Evolutionary conservation across 35 echinoderm and acorn worm species (phyloP).

Genomic region (Anneissia japonica): DNA sequence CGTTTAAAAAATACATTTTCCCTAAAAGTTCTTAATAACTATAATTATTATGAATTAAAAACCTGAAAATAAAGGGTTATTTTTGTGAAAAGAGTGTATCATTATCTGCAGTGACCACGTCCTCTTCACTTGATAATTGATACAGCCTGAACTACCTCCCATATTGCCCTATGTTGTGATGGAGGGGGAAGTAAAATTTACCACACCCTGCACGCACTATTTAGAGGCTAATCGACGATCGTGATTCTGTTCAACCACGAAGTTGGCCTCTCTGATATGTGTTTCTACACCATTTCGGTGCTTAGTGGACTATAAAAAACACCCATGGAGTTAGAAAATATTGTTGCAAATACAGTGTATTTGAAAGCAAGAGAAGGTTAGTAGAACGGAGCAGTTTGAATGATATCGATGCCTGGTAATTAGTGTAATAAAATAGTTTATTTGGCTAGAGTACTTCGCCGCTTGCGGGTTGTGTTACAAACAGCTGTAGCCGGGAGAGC

Average conservation of each 20-base stretch:
- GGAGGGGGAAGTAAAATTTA: background rate
- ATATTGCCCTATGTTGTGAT: background rate
- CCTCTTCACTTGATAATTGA: background rate
- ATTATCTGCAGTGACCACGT: background rate
- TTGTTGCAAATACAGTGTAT: slow-evolving; percentile 97
- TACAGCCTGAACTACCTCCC: background rate
- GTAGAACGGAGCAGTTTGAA: background rate
- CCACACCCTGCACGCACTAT: background rate
- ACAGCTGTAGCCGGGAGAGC: background rate
- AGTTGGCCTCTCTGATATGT: background rate
- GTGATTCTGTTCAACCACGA: background rate
- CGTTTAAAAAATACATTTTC: background rate
- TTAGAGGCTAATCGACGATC: background rate
- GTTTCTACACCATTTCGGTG: background rate
- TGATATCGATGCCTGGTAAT: background rate
- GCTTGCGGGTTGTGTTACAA: background rate
- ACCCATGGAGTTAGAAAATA: slow-evolving; percentile 99
- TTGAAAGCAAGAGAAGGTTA: slow-evolving; percentile 97
- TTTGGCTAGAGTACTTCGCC: background rate
- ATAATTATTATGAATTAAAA: background rate
- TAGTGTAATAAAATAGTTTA: background rate
- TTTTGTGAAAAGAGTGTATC: too few relatives aligned
- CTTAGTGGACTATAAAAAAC: slow-evolving; percentile 5
- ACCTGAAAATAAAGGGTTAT: background rate
- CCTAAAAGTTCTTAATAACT: too few relatives aligned